phyloP scores from a whole-genome alignment of 2,888 invertebrate genomes.

The Synanthedon tipuliformis region DNA sequence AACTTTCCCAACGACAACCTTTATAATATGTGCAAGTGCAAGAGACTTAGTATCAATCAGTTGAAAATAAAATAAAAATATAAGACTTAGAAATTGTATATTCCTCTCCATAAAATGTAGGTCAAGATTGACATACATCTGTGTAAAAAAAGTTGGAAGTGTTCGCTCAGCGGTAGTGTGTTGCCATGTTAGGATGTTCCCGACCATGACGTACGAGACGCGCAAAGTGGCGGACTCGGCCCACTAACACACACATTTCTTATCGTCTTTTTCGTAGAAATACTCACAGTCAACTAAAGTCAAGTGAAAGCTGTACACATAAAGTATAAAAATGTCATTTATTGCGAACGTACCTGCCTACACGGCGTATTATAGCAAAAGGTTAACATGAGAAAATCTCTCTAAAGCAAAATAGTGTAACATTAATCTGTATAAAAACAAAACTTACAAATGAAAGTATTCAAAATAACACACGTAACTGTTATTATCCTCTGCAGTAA shows the following conservation, averaged over 20 bases:
- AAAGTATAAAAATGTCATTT: constrained; percentile 58
- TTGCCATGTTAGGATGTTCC: constrained; percentile 7
- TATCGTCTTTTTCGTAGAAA: constrained; percentile 66
- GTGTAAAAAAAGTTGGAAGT: constrained; percentile 44
- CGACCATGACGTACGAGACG: background rate
- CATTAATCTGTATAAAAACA: background rate
- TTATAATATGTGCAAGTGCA: no score
- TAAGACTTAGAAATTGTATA: constrained; percentile 24
- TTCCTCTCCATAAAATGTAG: constrained; percentile 52
- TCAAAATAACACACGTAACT: background rate
- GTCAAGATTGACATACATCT: constrained; percentile 39
- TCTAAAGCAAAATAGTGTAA: no score
- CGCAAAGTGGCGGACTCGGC: constrained; percentile 42
- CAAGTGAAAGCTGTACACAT: constrained; percentile 63
- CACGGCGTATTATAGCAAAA: no score
- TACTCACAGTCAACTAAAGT: constrained; percentile 56
- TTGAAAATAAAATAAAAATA: background rate
- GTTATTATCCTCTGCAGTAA: background rate
- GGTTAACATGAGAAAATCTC: no score
- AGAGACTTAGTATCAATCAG: background rate
- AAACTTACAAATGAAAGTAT: background rate
- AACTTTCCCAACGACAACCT: no score
- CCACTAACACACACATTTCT: constrained; percentile 66
- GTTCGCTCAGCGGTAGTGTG: constrained; percentile 14
- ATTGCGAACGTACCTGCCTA: constrained; percentile 28